Evolutionary conservation across 2,113 vertebrate species (phyloP), one percentile per base, ranked within the genome.

Genomic region (Pandion haliaetus): DNA sequence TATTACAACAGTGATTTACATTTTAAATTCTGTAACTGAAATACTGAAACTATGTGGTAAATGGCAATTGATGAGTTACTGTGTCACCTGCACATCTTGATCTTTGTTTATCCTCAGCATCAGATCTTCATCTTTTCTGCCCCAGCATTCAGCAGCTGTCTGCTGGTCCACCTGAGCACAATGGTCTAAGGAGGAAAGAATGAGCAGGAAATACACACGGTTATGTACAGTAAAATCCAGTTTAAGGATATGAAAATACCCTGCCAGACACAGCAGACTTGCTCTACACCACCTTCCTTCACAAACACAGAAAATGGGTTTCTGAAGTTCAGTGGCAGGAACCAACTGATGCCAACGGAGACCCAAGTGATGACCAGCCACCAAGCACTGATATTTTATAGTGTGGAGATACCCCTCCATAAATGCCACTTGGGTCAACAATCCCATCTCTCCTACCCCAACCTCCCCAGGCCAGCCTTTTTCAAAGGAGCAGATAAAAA

Each of bases 131-230:
- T 9, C 57, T 55, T 17, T 19, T 32, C 50, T 24, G 36, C 45
- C 50, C 42, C 62, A 12, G n/a, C 31, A 8, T 15, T 42, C 76
- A 24, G 77, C 34, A 59, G 57, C 49, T 40, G 19, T 54, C 28
- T 12, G n/a, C 50, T 44, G 40, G 4, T 5, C 47, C 2, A 0
- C n/a, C 74, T 10, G 16, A 34, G 36, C 36, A 34, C 6, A 2
- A 5, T 2, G 15, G 9, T 13, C 65, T 29, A 2, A 18, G 54
- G 21, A 45, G 28, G 57, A 78, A 65, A 59, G 13, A n/a, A 44
- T 0, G 8, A 45, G 34, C 14, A 62, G 31, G 24, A 88, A 59
- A 49, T 3, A 7, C 12, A 14, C 4, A 2, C 0, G 1, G 28
- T 54, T n/a, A 25, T 3, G 2, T 23, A 10, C 20, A 18, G 19